These are phyloP conservation scores for Hirtodrosophila alboralis DNA, from an alignment of 2,888 invertebrate species.

Conservation along the genomic window DNA sequence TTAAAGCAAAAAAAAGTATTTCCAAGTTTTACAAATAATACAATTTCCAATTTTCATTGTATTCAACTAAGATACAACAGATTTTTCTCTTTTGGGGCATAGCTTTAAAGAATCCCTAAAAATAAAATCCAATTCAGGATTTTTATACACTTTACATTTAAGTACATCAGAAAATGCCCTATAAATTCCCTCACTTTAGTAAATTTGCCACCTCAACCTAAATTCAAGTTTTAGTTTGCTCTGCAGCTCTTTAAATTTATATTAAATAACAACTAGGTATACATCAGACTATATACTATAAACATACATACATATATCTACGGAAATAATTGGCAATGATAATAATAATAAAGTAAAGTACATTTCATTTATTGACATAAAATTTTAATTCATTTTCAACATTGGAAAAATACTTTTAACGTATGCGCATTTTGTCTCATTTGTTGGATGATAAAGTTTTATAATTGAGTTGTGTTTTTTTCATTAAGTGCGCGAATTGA, in stretches of 20 bases:
- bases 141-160: no score
- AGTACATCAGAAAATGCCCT: no score
- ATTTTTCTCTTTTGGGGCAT: no score
- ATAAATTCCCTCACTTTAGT: no score
- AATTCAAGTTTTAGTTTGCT: no score
- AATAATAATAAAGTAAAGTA: slow-evolving; percentile 65
- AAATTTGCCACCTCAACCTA: no score
- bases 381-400: slow-evolving; percentile 71
- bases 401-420: slow-evolving; percentile 64
- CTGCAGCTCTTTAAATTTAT: slow-evolving; percentile 40
- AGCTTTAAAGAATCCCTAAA: no score
- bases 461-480: slow-evolving; percentile 78
- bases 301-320: slow-evolving; percentile 5
- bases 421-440: slow-evolving; percentile 26
- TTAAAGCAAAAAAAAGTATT: no score
- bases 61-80: no score
- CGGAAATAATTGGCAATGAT: slow-evolving; percentile 43
- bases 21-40: no score
- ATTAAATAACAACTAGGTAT: slow-evolving; percentile 48
- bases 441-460: slow-evolving; percentile 70
- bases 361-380: slow-evolving; percentile 67
- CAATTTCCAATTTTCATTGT: no score
- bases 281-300: slow-evolving; percentile 16
- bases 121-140: no score
- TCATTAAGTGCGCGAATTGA: slow-evolving; percentile 77